phyloP scores from a whole-genome alignment of 1,140 invertebrate species.

The Lutraria rhynchaena region DNA sequence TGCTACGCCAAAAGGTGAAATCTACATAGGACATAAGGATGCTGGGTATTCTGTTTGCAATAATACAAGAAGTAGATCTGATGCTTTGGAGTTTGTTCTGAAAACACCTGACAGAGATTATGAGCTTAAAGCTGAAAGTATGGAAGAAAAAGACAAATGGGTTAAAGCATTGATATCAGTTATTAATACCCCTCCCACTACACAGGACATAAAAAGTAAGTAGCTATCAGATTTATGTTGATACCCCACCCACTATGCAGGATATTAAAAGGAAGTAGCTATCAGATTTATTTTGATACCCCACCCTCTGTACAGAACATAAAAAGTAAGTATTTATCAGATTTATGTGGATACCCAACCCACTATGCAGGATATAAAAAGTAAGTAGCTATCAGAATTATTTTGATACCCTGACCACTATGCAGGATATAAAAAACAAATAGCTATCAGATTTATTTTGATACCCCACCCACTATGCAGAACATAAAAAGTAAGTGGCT shows the following conservation, averaged over 20 bases:
- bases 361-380: too few species aligned
- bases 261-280: too few species aligned
- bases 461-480: too few species aligned
- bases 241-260: too few species aligned
- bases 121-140: conserved; percentile 90
- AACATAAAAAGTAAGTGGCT: too few species aligned
- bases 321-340: conserved; percentile 58
- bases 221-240: too few species aligned
- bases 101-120: conserved; percentile 91
- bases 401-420: conserved; percentile 89
- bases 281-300: too few species aligned
- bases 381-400: too few species aligned
- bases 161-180: conserved; percentile 88
- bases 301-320: conserved; percentile 87
- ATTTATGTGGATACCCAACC: too few species aligned
- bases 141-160: conserved; percentile 91
- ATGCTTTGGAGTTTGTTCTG: conserved; percentile 92
- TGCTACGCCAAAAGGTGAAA: conserved; percentile 94
- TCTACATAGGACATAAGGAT: conserved; percentile 91
- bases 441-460: too few species aligned
- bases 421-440: conserved; percentile 79
- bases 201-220: conserved; percentile 80
- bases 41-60: conserved; percentile 88
- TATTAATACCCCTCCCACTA: conserved; percentile 89
- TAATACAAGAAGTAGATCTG: conserved; percentile 86